phyloP scores from a whole-genome alignment of 2,113 vertebrate species.

The Neodontobutis hainanensis region DNA sequence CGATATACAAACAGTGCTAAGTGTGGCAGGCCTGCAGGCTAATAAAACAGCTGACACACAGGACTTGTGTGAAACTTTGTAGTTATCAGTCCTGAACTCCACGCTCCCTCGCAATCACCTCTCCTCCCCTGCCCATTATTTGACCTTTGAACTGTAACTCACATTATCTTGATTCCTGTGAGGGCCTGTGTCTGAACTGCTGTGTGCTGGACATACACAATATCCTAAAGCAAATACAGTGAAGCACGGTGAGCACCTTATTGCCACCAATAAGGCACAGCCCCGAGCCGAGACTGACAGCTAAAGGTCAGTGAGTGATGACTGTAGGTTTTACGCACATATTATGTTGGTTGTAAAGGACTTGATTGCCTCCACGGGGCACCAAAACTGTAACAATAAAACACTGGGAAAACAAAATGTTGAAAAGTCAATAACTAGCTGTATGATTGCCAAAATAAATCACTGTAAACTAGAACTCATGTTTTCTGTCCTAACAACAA shows the following conservation, averaged over 20 bases:
- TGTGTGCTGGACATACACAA: constrained; percentile 61
- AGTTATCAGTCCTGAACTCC: constrained; percentile 16
- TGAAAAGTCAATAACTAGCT: constrained; percentile 17
- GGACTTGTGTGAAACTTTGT: neutral
- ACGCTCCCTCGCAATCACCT: constrained; percentile 30
- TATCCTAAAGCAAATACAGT: constrained; percentile 64
- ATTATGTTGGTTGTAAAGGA: constrained; percentile 43
- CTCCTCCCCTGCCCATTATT: constrained; percentile 17
- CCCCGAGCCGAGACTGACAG: constrained; percentile 20
- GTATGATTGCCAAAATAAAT: neutral
- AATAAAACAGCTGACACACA: constrained; percentile 24
- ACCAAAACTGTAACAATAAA: constrained; percentile 25
- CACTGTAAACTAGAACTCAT: neutral
- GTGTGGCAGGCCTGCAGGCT: constrained; percentile 16
- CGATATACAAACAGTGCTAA: constrained; percentile 24
- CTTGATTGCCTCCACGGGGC: constrained; percentile 8
- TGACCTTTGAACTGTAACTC: constrained; percentile 46
- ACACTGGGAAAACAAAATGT: constrained; percentile 1
- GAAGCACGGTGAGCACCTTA: constrained; percentile 30
- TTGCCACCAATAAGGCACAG: constrained; percentile 46
- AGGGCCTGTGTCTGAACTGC: constrained; percentile 15
- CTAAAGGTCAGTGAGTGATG: constrained; percentile 52
- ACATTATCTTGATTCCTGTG: constrained; percentile 40
- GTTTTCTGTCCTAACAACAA: constrained; percentile 6
- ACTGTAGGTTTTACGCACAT: constrained; percentile 31